Conservation (phyloP, 2,888 invertebrate genomes). For the Microctonus aethiopoides region DNA sequence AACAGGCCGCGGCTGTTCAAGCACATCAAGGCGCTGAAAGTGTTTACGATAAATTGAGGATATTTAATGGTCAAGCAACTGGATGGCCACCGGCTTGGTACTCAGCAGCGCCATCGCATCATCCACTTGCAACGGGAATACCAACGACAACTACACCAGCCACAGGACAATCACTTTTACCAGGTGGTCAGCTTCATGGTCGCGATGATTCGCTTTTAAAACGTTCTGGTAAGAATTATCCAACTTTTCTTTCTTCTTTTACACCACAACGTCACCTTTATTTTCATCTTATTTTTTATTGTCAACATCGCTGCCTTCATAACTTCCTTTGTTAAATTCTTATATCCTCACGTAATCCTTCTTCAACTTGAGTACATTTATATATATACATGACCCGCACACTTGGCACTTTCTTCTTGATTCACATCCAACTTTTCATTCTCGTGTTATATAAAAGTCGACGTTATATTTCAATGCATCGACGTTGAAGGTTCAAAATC, state of each 20-base stretch:
- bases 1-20: slow-evolving; percentile 80
- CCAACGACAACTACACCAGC: slow-evolving; percentile 61
- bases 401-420: slow-evolving; percentile 15
- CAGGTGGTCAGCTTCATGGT: slow-evolving; percentile 70
- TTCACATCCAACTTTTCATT: slow-evolving; percentile 6
- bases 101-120: slow-evolving; percentile 81
- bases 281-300: slow-evolving; percentile 7
- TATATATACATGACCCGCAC: not conserved
- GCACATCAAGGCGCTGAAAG: slow-evolving; percentile 77
- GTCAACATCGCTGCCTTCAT: not conserved
- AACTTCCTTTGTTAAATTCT: not conserved
- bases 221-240: slow-evolving; percentile 60
- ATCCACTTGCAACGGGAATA: slow-evolving; percentile 67
- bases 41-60: slow-evolving; percentile 93
- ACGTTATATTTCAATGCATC: no score
- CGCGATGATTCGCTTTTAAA: slow-evolving; percentile 64
- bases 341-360: not conserved
- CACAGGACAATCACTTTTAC: slow-evolving; percentile 65
- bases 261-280: not conserved
- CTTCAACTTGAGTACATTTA: slow-evolving; percentile 6
- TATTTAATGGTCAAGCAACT: slow-evolving; percentile 90
- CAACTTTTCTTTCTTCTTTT: not conserved
- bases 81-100: slow-evolving; percentile 90
- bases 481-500: slow-evolving; percentile 2
- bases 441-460: not conserved